These are phyloP conservation scores for Trachelus troglodyta DNA, from an alignment of 2,888 invertebrate species.

Conservation along the genomic window DNA sequence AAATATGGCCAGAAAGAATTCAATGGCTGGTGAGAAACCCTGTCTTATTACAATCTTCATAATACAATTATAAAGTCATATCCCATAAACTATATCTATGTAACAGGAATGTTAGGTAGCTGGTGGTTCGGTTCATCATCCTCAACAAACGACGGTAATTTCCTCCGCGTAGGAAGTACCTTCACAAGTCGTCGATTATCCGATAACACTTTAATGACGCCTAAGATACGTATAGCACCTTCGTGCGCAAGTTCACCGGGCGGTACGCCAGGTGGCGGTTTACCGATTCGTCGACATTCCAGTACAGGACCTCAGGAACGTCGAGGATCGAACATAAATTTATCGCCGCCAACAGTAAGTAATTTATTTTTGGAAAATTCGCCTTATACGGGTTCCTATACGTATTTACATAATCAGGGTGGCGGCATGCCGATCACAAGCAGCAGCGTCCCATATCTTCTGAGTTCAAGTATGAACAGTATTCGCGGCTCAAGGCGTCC, in stretches of 20 bases:
- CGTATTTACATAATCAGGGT: conserved; percentile 70
- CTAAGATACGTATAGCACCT: conserved; percentile 88
- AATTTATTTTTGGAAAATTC: neutral
- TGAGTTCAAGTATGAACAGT: conserved; percentile 83
- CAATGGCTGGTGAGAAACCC: conserved; percentile 61
- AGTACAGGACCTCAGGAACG: conserved; percentile 92
- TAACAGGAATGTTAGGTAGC: conserved; percentile 75
- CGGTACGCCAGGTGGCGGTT: conserved; percentile 76
- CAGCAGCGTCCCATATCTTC: conserved; percentile 87
- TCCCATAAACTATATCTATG: neutral
- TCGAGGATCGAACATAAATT: conserved; percentile 83
- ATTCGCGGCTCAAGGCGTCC: conserved; percentile 78
- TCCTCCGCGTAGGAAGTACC: conserved; percentile 82
- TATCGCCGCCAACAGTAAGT: conserved; percentile 89
- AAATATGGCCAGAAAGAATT: conserved; percentile 69
- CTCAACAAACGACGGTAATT: conserved; percentile 84
- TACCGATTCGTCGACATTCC: conserved; percentile 89
- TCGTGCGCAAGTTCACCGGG: conserved; percentile 87
- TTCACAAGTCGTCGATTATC: conserved; percentile 90
- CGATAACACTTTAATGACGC: conserved; percentile 92
- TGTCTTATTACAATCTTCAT: neutral
- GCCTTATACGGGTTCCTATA: neutral
- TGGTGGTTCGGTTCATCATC: conserved; percentile 89
- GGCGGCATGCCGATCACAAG: conserved; percentile 92
- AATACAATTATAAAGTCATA: neutral